Evolutionary conservation across 2,888 invertebrate species (phyloP), one percentile per base, ranked within the genome.

Genomic region (Himalopsyche kuldschensis): DNA sequence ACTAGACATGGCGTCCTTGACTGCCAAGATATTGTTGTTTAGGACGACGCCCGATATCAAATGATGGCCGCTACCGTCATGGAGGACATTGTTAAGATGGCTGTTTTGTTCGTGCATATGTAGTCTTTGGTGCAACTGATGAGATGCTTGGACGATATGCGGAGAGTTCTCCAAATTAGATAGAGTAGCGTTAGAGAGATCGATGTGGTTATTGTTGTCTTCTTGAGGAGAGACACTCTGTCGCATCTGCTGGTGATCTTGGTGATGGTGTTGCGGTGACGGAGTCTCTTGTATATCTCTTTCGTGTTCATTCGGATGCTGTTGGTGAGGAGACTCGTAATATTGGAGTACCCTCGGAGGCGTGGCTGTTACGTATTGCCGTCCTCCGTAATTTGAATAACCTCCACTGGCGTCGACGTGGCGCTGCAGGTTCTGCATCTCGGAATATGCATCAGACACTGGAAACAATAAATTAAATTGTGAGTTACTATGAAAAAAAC

Each of bases 251-350:
- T 86, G 83, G 32, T 88, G 87, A 76, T 86, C 84, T 47, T 81
- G 84, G 24, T 88, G 87, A 32, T 81, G 82, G 77, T 77, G 83
- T 41, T 69, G 86, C 63, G 82, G 86, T 55, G 86, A 87, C 87
- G 31, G 87, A 63, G 81, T 87, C n/a, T 77, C 75, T 27, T 69
- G 69, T 3, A 69, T 69, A 11, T 69, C 69, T 30, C 69, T 69
- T 15, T 69, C 69, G 27, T 79, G 76, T 11, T n/a, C 41, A 3
- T 84, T 81, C 47, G 79, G 55, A 24, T 84, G 81, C 20, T 84
- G 83, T 4, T 84, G 81, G 35, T 31, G 17, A 1, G 79, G 79
- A 3, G n/a, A 86, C 55, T 89, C 89, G 83, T 88, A 88, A 84
- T 88, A 85, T 30, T 79, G 75, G 10, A 84, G 27, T 17, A 55